Evolutionary conservation across 2,888 invertebrate species (phyloP), one percentile per base, ranked within the genome.

Genomic region (Hartigia nigra): DNA sequence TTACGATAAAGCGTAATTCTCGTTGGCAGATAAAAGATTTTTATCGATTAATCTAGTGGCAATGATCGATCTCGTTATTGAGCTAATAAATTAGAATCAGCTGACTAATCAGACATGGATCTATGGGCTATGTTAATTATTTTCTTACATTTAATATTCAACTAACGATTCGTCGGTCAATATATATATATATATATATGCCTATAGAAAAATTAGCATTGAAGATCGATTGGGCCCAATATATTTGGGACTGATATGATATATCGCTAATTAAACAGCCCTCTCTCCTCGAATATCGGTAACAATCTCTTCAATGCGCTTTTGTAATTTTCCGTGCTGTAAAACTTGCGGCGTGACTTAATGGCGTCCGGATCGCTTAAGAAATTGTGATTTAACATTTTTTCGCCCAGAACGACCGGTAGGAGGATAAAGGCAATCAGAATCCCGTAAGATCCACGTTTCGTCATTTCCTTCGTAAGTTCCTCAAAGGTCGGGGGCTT

Each of bases 401-500:
- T 31, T 12, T 76, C 78, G 36, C 55, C 76, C 31, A 76, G 4
- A 31, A 76, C 74, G 1, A 79, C 74, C 31, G 78, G 78, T 3
- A 79, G 36, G 4, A 79, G 78, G 32, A 76, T 76, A 31, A 79
- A 74, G 1, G 78, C 78, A 3, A 79, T 74, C 35, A 77, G 35
- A 36, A 79, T 72, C n/a, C 78, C 35, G 69, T 79, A 79, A 3
- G 74, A 70, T 11, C 78, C 76, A 12, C 76, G 78, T 14, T 70
- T 12, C 4, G 39, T 76, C 76, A 79, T 76, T 36, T 79, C 78
- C 23, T 76, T 37, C 12, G 75, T 35, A 3, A 79, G 76, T 12
- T 79, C 78, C 23, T 79, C 78, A 5, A 32, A 76, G n/a, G 76
- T 76, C n/a, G 78, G 78, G 14, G 78, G 78, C 31, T 72, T 76